A percentile compares a stretch with the other conserved stretches of the same genome.
Conservation (phyloP, 2,113 vertebrate species). For the Calonectris borealis region DNA sequence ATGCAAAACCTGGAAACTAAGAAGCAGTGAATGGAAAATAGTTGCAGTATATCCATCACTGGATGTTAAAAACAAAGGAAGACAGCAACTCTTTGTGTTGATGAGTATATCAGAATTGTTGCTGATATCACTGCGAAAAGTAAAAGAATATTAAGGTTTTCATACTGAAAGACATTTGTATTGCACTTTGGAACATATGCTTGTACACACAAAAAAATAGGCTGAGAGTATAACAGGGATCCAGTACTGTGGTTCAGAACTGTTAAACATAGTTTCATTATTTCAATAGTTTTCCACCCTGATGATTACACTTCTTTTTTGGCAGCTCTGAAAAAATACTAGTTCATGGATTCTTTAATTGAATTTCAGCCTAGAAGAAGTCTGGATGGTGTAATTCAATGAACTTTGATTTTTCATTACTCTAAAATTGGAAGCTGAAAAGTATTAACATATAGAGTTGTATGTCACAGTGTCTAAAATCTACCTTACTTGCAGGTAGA, state of each 20-base stretch:
- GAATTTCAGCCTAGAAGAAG: background rate
- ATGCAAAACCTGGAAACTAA: background rate
- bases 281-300: background rate
- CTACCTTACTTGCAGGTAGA: background rate
- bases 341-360: background rate
- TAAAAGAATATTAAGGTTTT: background rate
- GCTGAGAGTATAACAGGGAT: background rate
- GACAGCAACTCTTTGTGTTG: background rate
- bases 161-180: background rate
- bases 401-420: slow-evolving; percentile 42
- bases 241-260: background rate
- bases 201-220: background rate
- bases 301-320: background rate
- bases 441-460: background rate
- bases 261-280: background rate
- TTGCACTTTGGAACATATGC: background rate
- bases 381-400: slow-evolving; percentile 11
- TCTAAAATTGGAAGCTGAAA: background rate
- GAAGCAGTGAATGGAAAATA: background rate
- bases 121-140: background rate
- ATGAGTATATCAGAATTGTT: background rate
- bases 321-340: background rate
- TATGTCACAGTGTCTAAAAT: background rate
- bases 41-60: background rate
- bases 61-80: background rate